Evolutionary conservation across 2,113 vertebrate genomes (phyloP), one percentile per base, ranked within the genome.

Genomic region (Otis tarda): DNA sequence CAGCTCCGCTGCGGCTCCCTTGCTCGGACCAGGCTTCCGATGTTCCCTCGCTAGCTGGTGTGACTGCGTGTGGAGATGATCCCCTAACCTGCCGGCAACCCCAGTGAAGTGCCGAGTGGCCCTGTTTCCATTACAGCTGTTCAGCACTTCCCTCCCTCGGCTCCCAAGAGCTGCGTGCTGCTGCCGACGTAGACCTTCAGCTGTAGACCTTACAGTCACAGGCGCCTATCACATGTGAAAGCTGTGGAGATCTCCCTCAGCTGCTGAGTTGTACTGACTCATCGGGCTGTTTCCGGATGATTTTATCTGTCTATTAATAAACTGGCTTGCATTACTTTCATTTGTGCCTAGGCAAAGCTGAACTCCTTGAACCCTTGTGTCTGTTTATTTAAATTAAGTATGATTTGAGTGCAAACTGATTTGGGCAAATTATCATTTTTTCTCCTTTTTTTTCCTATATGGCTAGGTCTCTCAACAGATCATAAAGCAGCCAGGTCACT

Each of bases 71-170:
- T 67, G 50, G 39, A 49, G 10, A 6, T 35, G 39, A 7, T 17
- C 25, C 18, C n/a, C 14, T n/a, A 15, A 2, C 14, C 16, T 70
- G 14, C 6, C 30, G 37, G 37, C 28, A 63, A 27, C 14, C 2
- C 0, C 0, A 35, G 16, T 7, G 25, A 37, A 67, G 9, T 25
- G 20, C 55, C 0, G 0, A 17, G 9, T 59, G 28, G 14, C 16
- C 24, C 14, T 2, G 1, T 35, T 73, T 45, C 60, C 25, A 7
- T 1, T 30, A 24, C 9, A 49, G 31, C 50, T 85, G 9, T 43
- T 43, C 23, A 52, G 0, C 0, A 1, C 28, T 63, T 79, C 50
- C 47, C 8, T 37, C 60, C 1, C 2, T 45, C 8, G 21, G 15
- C 56, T 49, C 49, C 7, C 49, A 27, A 53, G 25, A 77, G n/a